Evolutionary conservation across 2,113 vertebrate genomes (phyloP).

Genomic region (Brachyistius frenatus): DNA sequence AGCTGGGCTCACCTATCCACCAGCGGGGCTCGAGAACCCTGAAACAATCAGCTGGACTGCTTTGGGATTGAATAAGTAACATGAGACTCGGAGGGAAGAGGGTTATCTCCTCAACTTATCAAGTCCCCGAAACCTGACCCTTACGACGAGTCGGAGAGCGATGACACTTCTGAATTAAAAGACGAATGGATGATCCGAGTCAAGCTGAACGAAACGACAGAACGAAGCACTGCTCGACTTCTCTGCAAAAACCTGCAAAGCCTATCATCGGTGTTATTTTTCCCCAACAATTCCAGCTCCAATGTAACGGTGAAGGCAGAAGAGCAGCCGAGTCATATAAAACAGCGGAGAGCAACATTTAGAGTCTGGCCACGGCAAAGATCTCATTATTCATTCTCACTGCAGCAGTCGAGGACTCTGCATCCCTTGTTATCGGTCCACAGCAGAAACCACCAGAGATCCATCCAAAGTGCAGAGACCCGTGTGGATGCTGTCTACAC

Average conservation of each 20-base stretch:
- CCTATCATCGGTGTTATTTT: not conserved
- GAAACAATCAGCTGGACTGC: slow-evolving; percentile 26
- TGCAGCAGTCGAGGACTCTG: slow-evolving; percentile 9
- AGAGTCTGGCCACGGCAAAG: slow-evolving; percentile 11
- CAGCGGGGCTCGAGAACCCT: not conserved
- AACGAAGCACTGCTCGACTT: not conserved
- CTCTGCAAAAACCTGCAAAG: not conserved
- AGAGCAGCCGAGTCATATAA: not conserved
- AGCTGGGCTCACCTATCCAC: slow-evolving; percentile 2
- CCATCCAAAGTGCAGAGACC: slow-evolving; percentile 9
- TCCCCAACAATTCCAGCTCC: rapidly evolving
- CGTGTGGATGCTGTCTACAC: not conserved
- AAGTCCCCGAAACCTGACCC: slow-evolving; percentile 46
- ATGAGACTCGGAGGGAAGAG: slow-evolving; percentile 40
- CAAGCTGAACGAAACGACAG: not conserved
- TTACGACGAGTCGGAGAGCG: slow-evolving; percentile 22
- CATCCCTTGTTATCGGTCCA: slow-evolving; percentile 14
- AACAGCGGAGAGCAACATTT: not conserved
- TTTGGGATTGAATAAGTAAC: slow-evolving; percentile 44
- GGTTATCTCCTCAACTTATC: slow-evolving; percentile 45
- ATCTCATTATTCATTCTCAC: slow-evolving; percentile 27
- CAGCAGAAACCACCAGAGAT: slow-evolving; percentile 39
- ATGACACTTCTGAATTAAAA: slow-evolving; percentile 1
- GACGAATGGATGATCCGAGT: not conserved
- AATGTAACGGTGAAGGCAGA: not conserved